Conservation (phyloP, 2,113 vertebrate species). For the Anolis sagrei region DNA sequence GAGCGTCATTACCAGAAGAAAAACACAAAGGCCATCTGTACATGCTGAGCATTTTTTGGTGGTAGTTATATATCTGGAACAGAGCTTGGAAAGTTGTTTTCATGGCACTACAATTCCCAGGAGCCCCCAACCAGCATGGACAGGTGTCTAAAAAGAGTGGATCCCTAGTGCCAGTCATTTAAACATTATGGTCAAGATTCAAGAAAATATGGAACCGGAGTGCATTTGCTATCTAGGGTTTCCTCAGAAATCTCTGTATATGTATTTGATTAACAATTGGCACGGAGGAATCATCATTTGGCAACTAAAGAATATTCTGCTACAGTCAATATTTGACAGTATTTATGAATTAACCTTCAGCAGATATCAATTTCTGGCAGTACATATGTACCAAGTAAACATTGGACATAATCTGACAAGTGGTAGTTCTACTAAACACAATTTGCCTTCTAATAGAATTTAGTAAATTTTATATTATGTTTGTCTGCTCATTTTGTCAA, state of each 20-base stretch:
- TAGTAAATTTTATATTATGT: not conserved
- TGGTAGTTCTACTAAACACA: not conserved
- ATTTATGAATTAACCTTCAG: not conserved
- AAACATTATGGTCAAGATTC: too few relatives aligned
- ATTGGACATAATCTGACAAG: not conserved
- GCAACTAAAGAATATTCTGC: not conserved
- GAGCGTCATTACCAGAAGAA: not conserved
- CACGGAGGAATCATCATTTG: not conserved
- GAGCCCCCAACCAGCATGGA: too few relatives aligned
- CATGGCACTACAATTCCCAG: too few relatives aligned
- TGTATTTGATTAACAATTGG: not conserved
- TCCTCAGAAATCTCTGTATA: not conserved
- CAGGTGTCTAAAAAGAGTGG: not conserved
- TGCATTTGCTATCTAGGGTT: too few relatives aligned
- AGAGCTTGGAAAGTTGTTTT: too few relatives aligned
- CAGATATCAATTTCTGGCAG: not conserved
- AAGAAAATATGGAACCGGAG: too few relatives aligned
- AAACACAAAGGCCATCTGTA: not conserved
- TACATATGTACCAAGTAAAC: not conserved
- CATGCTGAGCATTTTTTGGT: too few relatives aligned
- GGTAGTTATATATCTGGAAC: too few relatives aligned
- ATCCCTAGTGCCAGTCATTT: not conserved
- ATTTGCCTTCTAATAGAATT: not conserved
- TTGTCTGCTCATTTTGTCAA: too few relatives aligned
- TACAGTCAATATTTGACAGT: not conserved